These are phyloP conservation scores for Sinelater perroti DNA, from an alignment of 2,888 invertebrate species.

Conservation along the genomic window DNA sequence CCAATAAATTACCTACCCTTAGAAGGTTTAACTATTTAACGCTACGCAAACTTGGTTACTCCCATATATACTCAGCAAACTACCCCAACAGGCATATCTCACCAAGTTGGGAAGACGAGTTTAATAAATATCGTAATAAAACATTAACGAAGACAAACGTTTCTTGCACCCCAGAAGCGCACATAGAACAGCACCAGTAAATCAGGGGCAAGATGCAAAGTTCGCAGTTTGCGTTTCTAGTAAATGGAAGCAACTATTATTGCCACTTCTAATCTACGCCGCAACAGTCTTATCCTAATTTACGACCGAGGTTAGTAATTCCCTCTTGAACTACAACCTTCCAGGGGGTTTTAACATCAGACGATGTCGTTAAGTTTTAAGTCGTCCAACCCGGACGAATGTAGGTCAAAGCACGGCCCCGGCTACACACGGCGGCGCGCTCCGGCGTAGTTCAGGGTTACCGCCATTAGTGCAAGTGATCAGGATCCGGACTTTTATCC, in stretches of 20 bases:
- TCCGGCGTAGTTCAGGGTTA: conserved; percentile 8
- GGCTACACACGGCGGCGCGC: background rate
- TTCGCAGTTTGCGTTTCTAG: conserved; percentile 15
- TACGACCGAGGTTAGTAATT: conserved; percentile 21
- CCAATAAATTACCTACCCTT: no score
- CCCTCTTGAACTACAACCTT: conserved; percentile 25
- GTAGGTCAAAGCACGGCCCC: conserved; percentile 12
- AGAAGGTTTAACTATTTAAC: no score
- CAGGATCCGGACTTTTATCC: background rate
- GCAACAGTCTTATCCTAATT: conserved; percentile 26
- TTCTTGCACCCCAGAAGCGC: background rate
- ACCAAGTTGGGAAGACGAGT: background rate
- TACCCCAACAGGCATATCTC: background rate
- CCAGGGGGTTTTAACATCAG: conserved; percentile 17
- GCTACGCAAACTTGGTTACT: no score
- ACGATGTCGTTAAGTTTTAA: conserved; percentile 24
- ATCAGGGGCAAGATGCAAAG: conserved; percentile 7
- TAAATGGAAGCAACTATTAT: conserved; percentile 24
- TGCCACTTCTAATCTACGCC: conserved; percentile 22
- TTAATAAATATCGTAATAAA: background rate
- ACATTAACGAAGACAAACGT: background rate
- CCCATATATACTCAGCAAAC: no score
- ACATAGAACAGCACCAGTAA: background rate
- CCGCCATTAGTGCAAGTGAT: conserved; percentile 1
- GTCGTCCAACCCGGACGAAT: conserved; percentile 10